A percentile compares a stretch with the other conserved stretches of the same genome.
These are phyloP conservation scores for Psix sp. DNA, from an alignment of 1,140 invertebrate genomes.

Conservation along the genomic window DNA sequence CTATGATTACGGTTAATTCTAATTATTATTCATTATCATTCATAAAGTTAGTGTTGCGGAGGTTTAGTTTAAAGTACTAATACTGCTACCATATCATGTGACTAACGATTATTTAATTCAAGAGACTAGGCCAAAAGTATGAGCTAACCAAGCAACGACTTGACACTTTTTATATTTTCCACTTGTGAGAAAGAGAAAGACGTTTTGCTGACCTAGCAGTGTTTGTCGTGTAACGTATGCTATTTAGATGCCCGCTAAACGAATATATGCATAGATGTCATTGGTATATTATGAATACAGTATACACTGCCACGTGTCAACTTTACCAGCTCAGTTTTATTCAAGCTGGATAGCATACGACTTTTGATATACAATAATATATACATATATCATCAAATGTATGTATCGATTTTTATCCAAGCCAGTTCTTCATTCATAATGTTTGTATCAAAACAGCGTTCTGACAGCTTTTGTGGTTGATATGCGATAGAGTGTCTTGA, in stretches of 20 bases:
- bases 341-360: constrained; percentile 29
- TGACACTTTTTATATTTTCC: constrained; percentile 18
- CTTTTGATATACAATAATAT: constrained; percentile 55
- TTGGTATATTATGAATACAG: constrained; percentile 46
- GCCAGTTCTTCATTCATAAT: constrained; percentile 44
- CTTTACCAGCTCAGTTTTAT: constrained; percentile 42
- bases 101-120: constrained; percentile 60
- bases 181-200: constrained; percentile 25
- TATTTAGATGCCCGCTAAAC: constrained; percentile 55
- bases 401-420: constrained; percentile 52
- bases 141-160: constrained; percentile 41
- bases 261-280: constrained; percentile 57
- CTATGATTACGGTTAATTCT: constrained; percentile 45
- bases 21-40: constrained; percentile 48
- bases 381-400: constrained; percentile 40
- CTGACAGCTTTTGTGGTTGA: constrained; percentile 63
- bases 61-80: constrained; percentile 51
- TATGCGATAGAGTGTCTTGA: constrained; percentile 67
- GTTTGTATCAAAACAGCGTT: constrained; percentile 54
- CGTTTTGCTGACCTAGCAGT: constrained; percentile 50
- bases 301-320: constrained; percentile 45
- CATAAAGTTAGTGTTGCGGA: constrained; percentile 28
- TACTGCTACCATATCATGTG: constrained; percentile 57
- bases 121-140: constrained; percentile 56
- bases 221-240: constrained; percentile 53